Evolutionary conservation across 2,113 vertebrate genomes (phyloP).

Genomic region (Pontoporia blainvillei): DNA sequence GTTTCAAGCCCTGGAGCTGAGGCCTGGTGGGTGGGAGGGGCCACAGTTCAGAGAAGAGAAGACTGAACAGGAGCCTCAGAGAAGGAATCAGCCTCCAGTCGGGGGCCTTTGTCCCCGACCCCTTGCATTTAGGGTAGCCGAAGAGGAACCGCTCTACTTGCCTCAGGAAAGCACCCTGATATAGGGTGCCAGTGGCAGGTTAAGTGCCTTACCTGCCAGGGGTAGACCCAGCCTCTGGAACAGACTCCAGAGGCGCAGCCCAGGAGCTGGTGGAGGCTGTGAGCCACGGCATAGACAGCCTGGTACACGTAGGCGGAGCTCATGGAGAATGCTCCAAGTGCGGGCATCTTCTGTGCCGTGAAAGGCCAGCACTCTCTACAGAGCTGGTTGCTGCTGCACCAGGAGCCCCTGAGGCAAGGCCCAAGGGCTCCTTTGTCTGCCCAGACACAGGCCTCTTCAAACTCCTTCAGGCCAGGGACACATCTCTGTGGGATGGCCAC

Average conservation of each 20-base stretch:
- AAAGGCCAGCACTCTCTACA: constrained; percentile 70
- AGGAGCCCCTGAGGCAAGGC: fast-evolving
- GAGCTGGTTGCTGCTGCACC: constrained; percentile 75
- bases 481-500: constrained; percentile 70
- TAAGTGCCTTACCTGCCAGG: constrained; percentile 81
- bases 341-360: background rate
- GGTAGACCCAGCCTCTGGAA: constrained; percentile 74
- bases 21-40: background rate
- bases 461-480: constrained; percentile 75
- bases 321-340: constrained; percentile 20
- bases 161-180: background rate
- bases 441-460: constrained; percentile 45
- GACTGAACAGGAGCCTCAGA: background rate
- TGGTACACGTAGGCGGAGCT: constrained; percentile 80
- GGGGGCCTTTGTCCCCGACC: background rate
- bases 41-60: background rate
- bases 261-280: constrained; percentile 82
- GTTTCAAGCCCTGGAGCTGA: background rate
- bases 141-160: background rate
- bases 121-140: too few species aligned
- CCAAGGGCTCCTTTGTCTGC: fast-evolving
- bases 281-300: constrained; percentile 84
- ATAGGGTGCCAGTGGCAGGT: background rate
- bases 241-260: constrained; percentile 80
- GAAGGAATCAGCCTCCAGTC: background rate